A percentile compares a stretch with the other conserved stretches of the same genome.
Evolutionary conservation across 2,888 invertebrate genomes (phyloP).

Genomic region (Drosophila lacicola): DNA sequence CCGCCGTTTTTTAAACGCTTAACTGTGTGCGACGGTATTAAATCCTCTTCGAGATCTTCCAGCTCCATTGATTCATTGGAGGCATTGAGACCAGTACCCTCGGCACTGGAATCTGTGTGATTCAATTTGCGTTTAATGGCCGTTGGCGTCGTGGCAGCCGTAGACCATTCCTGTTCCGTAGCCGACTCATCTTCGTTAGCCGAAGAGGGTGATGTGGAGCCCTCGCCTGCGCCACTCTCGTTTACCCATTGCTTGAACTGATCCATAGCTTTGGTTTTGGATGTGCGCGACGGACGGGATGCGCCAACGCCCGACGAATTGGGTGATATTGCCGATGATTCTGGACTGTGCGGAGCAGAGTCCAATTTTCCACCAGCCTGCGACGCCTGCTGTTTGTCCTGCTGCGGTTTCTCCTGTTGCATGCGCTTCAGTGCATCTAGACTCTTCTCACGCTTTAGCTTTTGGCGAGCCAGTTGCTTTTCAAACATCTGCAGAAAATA

Average conservation of each 20-base stretch:
- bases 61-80: constrained; percentile 82
- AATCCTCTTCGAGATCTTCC: constrained; percentile 87
- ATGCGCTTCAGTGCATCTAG: constrained; percentile 54
- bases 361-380: constrained; percentile 35
- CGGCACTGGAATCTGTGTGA: constrained; percentile 84
- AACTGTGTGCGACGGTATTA: constrained; percentile 86
- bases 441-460: constrained; percentile 87
- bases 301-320: constrained; percentile 44
- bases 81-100: constrained; percentile 83
- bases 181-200: constrained; percentile 82
- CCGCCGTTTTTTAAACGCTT: constrained; percentile 85
- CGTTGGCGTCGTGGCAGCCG: constrained; percentile 29
- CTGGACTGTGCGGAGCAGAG: constrained; percentile 58
- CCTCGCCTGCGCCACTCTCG: constrained; percentile 84
- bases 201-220: constrained; percentile 86
- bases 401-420: constrained; percentile 43
- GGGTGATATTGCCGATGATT: constrained; percentile 82
- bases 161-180: constrained; percentile 75
- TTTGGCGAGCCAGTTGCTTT: constrained; percentile 90
- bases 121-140: constrained; percentile 85
- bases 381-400: constrained; percentile 28
- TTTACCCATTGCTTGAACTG: constrained; percentile 93
- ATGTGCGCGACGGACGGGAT: constrained; percentile 85
- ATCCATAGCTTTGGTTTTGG: constrained; percentile 92
- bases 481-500: constrained; percentile 92